A percentile compares a stretch with the other conserved stretches of the same genome.
phyloP scores from a whole-genome alignment of 1,140 invertebrate species.

The Nomia melanderi region DNA sequence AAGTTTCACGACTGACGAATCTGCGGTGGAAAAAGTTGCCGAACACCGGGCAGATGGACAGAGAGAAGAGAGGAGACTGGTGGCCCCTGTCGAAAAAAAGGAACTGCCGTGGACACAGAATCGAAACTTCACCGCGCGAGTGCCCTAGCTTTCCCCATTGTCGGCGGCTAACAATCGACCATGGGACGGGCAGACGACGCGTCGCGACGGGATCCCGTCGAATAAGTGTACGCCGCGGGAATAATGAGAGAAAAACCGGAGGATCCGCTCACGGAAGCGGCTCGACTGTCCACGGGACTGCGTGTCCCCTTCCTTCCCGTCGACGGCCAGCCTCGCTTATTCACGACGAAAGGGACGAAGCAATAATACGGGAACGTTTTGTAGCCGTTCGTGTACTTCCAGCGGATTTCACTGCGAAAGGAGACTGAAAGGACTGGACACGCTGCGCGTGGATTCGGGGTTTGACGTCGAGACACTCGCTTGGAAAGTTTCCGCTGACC shows the following conservation, averaged over 20 bases:
- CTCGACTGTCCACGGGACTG: background rate
- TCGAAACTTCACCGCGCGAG: slow-evolving; percentile 37
- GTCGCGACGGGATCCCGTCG: slow-evolving; percentile 15
- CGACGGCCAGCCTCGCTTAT: too few relatives aligned
- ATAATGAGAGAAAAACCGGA: slow-evolving; percentile 28
- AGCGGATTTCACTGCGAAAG: too few relatives aligned
- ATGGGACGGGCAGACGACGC: too few relatives aligned
- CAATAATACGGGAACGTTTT: too few relatives aligned
- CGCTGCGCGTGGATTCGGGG: too few relatives aligned
- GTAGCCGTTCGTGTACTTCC: too few relatives aligned
- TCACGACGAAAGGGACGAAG: too few relatives aligned
- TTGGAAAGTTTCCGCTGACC: too few relatives aligned
- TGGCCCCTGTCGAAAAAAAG: background rate
- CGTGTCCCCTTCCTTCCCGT: background rate
- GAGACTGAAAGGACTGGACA: too few relatives aligned
- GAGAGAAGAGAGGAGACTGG: too few relatives aligned
- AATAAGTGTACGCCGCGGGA: slow-evolving; percentile 33
- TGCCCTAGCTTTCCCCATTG: slow-evolving; percentile 21
- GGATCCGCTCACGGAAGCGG: background rate
- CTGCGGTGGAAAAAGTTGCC: slow-evolving; percentile 29
- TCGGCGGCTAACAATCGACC: slow-evolving; percentile 36
- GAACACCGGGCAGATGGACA: background rate
- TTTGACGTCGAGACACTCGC: too few relatives aligned
- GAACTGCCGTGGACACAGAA: slow-evolving; percentile 31
- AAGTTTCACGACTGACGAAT: slow-evolving; percentile 43